phyloP scores from a whole-genome alignment of 2,888 invertebrate species.

The Acanthosoma haemorrhoidale region DNA sequence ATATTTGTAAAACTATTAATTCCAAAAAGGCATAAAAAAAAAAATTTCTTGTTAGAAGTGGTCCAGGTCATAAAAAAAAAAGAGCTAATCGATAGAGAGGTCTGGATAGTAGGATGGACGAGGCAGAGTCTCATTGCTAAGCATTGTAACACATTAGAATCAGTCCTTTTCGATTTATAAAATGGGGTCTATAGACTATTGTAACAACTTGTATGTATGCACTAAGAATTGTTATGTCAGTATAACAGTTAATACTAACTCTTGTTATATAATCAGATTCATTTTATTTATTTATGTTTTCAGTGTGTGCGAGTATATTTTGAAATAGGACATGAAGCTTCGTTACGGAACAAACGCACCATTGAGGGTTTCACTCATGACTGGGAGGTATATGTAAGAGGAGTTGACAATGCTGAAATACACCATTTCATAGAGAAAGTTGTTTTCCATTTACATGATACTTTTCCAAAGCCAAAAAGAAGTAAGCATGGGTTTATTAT shows the following conservation, averaged over 20 bases:
- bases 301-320: constrained; percentile 67
- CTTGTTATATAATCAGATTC: not conserved
- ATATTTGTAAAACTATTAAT: too few relatives aligned
- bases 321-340: constrained; percentile 89
- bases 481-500: too few relatives aligned
- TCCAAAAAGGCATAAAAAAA: too few relatives aligned
- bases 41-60: too few relatives aligned
- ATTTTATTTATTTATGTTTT: constrained; percentile 14
- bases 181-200: too few relatives aligned
- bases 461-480: constrained; percentile 86
- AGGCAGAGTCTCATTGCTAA: too few relatives aligned
- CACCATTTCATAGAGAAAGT: constrained; percentile 85
- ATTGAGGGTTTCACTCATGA: constrained; percentile 93
- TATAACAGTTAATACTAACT: not conserved
- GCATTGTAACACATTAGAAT: too few relatives aligned
- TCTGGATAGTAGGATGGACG: too few relatives aligned
- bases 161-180: too few relatives aligned
- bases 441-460: constrained; percentile 63
- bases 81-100: too few relatives aligned
- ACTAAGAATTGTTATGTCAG: not conserved
- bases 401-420: constrained; percentile 79
- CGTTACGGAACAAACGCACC: constrained; percentile 71
- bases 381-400: constrained; percentile 92
- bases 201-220: too few relatives aligned
- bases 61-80: too few relatives aligned